Conservation (phyloP, 2,113 vertebrate species). For the Kobus ellipsiprymnus region DNA sequence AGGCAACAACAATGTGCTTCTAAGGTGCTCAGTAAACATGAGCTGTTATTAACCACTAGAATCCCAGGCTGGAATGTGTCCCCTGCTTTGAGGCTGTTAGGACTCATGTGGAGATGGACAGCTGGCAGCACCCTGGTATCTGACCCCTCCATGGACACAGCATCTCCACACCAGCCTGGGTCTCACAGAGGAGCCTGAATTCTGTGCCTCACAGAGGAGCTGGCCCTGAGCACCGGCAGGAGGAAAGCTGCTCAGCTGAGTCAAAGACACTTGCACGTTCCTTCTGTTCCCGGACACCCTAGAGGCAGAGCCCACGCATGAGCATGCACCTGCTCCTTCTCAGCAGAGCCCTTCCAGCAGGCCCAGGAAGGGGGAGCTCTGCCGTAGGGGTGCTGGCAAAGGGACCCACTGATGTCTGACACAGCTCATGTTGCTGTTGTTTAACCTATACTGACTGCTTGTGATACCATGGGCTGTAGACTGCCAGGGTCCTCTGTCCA, state of each 20-base stretch:
- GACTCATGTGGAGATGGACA: background rate
- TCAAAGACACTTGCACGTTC: background rate
- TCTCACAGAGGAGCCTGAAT: background rate
- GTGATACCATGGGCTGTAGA: background rate
- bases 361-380: background rate
- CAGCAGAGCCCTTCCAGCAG: background rate
- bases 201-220: background rate
- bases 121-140: background rate
- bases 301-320: background rate
- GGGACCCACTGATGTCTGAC: background rate
- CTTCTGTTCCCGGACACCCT: background rate
- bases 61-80: background rate
- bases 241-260: background rate
- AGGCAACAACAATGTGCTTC: background rate
- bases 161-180: background rate
- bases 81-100: background rate
- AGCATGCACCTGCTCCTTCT: background rate
- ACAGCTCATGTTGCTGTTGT: background rate
- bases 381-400: rapidly evolving
- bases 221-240: background rate
- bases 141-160: background rate
- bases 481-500: background rate
- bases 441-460: background rate
- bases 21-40: background rate
- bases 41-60: background rate